A percentile compares a stretch with the other conserved stretches of the same genome.
Conservation (phyloP, 2,797 vertebrate genomes). For the Delichon dasypus region DNA sequence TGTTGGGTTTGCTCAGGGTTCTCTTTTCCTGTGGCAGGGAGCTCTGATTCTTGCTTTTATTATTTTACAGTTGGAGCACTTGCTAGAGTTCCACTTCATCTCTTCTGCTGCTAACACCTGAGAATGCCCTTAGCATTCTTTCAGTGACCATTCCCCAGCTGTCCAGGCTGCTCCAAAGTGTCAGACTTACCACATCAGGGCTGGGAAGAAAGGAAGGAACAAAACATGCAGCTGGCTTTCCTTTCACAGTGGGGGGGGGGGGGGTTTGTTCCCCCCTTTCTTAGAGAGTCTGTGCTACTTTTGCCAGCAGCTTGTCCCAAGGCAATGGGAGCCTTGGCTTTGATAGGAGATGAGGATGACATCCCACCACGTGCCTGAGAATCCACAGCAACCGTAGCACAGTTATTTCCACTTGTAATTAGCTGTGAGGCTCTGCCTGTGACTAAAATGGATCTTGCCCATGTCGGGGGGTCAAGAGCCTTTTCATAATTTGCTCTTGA, state of each 20-base stretch:
- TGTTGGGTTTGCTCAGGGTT: not conserved
- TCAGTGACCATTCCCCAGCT: not conserved
- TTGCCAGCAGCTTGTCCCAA: not conserved
- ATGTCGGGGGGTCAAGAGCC: not conserved
- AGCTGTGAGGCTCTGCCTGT: not conserved
- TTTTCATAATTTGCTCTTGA: not conserved
- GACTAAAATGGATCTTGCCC: not conserved
- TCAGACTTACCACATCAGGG: not conserved
- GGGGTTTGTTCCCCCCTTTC: not conserved
- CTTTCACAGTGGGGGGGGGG: accelerated
- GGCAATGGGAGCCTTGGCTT: not conserved
- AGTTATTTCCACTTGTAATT: not conserved
- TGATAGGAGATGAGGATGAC: not conserved
- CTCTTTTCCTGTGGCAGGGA: not conserved
- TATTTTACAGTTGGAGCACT: not conserved
- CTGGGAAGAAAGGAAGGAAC: not conserved
- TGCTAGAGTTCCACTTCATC: not conserved
- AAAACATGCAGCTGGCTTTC: not conserved
- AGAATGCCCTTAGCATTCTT: not conserved
- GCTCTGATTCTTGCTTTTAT: not conserved
- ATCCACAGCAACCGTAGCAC: not conserved
- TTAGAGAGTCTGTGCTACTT: not conserved
- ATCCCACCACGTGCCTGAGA: not conserved
- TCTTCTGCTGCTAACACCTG: not conserved
- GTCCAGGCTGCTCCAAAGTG: not conserved